phyloP scores from a whole-genome alignment of 53 echinoderm and acorn worm genomes.

The Zoroaster sp. region DNA sequence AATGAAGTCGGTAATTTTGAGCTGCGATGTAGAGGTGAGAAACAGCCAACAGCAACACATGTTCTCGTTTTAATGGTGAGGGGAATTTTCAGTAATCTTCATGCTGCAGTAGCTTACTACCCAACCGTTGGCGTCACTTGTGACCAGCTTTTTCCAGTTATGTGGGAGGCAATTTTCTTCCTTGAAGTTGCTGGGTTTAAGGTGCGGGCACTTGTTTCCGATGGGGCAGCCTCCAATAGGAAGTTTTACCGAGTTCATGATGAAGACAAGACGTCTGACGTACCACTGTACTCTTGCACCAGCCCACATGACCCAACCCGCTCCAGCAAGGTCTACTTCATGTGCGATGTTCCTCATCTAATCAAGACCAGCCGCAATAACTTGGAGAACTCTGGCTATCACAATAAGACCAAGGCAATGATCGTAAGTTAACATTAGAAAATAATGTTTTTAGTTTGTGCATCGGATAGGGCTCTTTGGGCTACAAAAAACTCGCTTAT shows the following conservation, averaged over 20 bases:
- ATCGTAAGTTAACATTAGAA: background rate
- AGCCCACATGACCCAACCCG: background rate
- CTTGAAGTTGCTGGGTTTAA: slow-evolving; percentile 21
- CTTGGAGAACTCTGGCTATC: slow-evolving; percentile 35
- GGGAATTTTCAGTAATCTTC: slow-evolving; percentile 37
- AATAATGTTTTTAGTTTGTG: background rate
- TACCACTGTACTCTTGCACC: background rate
- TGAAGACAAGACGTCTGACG: background rate
- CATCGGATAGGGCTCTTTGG: no score
- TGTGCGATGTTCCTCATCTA: slow-evolving; percentile 49
- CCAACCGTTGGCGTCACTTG: slow-evolving; percentile 18
- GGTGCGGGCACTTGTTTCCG: slow-evolving; percentile 31
- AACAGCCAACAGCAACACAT: slow-evolving; percentile 34
- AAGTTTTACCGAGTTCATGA: slow-evolving; percentile 12
- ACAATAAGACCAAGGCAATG: background rate
- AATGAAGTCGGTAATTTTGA: slow-evolving; percentile 39
- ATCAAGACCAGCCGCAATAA: no score
- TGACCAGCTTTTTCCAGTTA: slow-evolving; percentile 39
- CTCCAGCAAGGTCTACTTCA: slow-evolving; percentile 25
- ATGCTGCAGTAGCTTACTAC: slow-evolving; percentile 37
- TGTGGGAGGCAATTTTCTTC: slow-evolving; percentile 42
- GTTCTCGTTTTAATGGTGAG: slow-evolving; percentile 46
- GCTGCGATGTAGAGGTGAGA: background rate
- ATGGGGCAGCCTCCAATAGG: slow-evolving; percentile 18
- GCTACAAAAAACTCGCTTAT: no score